Conservation (phyloP, 1,140 invertebrate species). For the Halotydeus destructor region DNA sequence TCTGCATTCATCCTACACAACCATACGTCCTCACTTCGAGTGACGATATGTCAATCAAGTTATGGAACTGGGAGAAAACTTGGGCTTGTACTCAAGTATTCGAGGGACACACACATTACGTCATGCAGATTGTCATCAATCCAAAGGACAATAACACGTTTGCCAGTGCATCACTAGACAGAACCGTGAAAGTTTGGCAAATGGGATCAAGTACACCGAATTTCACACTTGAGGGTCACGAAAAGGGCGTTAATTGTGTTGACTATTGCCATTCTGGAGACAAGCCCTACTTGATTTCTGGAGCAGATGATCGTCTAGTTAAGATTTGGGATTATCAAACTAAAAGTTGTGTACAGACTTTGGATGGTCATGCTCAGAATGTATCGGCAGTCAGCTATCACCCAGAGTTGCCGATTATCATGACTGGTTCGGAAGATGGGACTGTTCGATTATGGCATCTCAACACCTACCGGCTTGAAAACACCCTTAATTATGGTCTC, state of each 20-base stretch:
- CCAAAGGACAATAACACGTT: slow-evolving; percentile 99
- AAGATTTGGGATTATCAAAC: slow-evolving; percentile 99
- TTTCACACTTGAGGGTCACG: slow-evolving; percentile 94
- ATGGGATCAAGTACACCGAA: slow-evolving; percentile 88
- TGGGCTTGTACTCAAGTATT: slow-evolving; percentile 94
- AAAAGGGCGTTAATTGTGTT: slow-evolving; percentile 96
- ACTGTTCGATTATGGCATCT: slow-evolving; percentile 94
- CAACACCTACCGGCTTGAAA: slow-evolving; percentile 87
- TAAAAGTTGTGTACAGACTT: slow-evolving; percentile 95
- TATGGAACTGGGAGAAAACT: slow-evolving; percentile 99
- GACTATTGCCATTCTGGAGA: slow-evolving; percentile 99
- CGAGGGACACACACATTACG: slow-evolving; percentile 95
- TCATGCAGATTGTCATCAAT: slow-evolving; percentile 99
- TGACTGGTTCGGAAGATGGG: slow-evolving; percentile 93
- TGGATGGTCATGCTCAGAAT: slow-evolving; percentile 92
- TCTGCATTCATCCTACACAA: slow-evolving; percentile 90
- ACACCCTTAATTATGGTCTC: slow-evolving; percentile 90
- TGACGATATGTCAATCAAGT: slow-evolving; percentile 96
- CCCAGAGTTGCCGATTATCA: slow-evolving; percentile 85
- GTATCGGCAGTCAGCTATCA: slow-evolving; percentile 76
- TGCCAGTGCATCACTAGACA: slow-evolving; percentile 89
- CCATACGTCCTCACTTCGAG: slow-evolving; percentile 90
- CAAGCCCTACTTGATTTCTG: slow-evolving; percentile 96
- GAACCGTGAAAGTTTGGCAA: slow-evolving; percentile 95
- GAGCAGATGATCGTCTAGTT: slow-evolving; percentile 84